phyloP scores from a whole-genome alignment of 2,113 vertebrate species.

The Poecilia latipinna region DNA sequence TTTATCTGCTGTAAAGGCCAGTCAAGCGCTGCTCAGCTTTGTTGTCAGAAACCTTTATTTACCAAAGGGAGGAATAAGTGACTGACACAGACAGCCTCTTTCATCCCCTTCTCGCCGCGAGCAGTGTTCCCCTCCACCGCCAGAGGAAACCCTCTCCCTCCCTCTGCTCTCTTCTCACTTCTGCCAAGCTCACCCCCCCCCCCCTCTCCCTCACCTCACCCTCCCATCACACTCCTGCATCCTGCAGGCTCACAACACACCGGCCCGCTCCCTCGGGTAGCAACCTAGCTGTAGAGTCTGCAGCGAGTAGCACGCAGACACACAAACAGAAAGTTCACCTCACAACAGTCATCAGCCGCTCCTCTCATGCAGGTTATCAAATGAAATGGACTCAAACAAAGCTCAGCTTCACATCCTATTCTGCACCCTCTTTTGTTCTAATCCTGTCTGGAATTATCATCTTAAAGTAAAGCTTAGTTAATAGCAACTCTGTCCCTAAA shows the following conservation, averaged over 20 bases:
- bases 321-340: conserved; percentile 33
- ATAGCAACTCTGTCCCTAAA: neutral
- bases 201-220: conserved; percentile 1
- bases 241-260: conserved; percentile 69
- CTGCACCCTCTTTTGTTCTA: conserved; percentile 28
- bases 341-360: conserved; percentile 40
- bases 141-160: conserved; percentile 56
- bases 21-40: conserved; percentile 81
- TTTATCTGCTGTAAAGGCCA: conserved; percentile 81
- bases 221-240: conserved; percentile 52
- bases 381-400: conserved; percentile 50
- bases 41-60: conserved; percentile 88
- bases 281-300: conserved; percentile 63
- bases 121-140: conserved; percentile 73
- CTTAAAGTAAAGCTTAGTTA: conserved; percentile 7
- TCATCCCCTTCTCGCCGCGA: conserved; percentile 81
- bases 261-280: conserved; percentile 72
- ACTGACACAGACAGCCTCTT: conserved; percentile 83
- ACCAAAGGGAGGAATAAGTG: conserved; percentile 84
- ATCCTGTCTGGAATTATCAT: conserved; percentile 23
- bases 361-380: conserved; percentile 28
- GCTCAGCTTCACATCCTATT: conserved; percentile 45
- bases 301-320: conserved; percentile 18
- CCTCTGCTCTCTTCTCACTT: conserved; percentile 48
- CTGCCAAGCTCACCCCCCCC: conserved; percentile 64